Evolutionary conservation across 2,797 vertebrate genomes (phyloP), one percentile per base, ranked within the genome.

Genomic region (Taeniopygia guttata): DNA sequence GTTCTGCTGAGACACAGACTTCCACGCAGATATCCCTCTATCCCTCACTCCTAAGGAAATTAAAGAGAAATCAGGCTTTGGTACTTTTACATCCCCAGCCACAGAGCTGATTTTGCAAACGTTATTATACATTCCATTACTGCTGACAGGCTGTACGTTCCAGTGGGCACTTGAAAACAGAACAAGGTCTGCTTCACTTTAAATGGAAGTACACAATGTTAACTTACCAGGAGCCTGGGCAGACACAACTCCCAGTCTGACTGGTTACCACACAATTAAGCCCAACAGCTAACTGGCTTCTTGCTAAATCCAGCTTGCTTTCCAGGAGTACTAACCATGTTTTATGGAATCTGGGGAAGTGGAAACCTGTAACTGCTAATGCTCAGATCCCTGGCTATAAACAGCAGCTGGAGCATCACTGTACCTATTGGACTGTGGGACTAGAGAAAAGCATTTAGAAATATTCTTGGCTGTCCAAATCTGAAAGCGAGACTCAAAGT

Each of bases 131-230:
- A 55, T 94, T 95, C 64, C 25, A 60, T 72, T 95, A 84, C 84
- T 95, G 87, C 90, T 93, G 62, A 46, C 43, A 93, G 3, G 10
- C 70, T 45, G 80, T 87, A 93, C 78, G 76, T 85, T 95, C 74
- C 80, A 77, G 85, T 15, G 23, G 45, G 42, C 79, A 83, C 68
- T 42, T 74, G 86, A 93, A 91, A 94, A 89, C 30, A 74, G 80
- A 92, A 90, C 42, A 84, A 93, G 77, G 86, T 97, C 91, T 91
- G 69, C 90, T 87, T 95, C 85, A 67, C 93, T 96, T 96, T 75
- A 59, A 93, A 81, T 21, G 66, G 69, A 90, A 95, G 95, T 49
- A 80, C 74, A 81, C 78, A 74, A 66, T 5, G 11, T 69, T 78
- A 87, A 90, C 72, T 87, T 30, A 52, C 5, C 13, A 78, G 74